Conservation (phyloP, 2,888 invertebrate genomes). For the Epinotia demarniana region DNA sequence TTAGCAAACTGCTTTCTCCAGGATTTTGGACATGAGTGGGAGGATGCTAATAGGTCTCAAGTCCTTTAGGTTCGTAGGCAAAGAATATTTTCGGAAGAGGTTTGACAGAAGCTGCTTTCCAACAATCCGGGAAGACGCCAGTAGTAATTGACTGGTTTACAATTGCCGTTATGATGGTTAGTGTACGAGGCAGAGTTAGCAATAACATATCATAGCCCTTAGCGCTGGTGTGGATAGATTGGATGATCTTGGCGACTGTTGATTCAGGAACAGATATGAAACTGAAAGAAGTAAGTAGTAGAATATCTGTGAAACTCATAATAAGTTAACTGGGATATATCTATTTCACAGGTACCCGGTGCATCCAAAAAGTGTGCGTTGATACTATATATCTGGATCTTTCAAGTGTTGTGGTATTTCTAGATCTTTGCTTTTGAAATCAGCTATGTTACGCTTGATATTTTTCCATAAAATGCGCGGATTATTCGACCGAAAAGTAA, state of each 20-base stretch:
- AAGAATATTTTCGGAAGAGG: no score
- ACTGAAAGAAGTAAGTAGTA: conserved; percentile 20
- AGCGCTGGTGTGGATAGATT: conserved; percentile 44
- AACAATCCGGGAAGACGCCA: conserved; percentile 8
- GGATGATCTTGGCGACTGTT: conserved; percentile 31
- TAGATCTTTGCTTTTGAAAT: not conserved
- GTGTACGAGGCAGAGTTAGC: conserved; percentile 9
- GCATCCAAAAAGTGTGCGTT: conserved; percentile 40
- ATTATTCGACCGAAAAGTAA: conserved; percentile 35
- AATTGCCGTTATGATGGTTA: conserved; percentile 6
- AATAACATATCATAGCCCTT: conserved; percentile 15
- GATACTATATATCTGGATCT: conserved; percentile 31
- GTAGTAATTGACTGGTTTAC: conserved; percentile 18
- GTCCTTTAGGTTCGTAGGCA: no score
- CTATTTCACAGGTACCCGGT: conserved; percentile 9
- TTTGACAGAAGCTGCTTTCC: conserved; percentile 15
- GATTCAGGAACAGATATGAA: conserved; percentile 20
- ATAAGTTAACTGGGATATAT: conserved; percentile 28
- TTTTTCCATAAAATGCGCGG: conserved; percentile 44
- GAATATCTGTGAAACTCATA: conserved; percentile 32
- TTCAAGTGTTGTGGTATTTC: conserved; percentile 39
- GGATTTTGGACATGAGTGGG: no score
- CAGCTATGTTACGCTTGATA: conserved; percentile 23
- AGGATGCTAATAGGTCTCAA: no score
- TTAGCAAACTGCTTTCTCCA: no score